Evolutionary conservation across 2,888 invertebrate genomes (phyloP).

Genomic region (Chirona hameri): DNA sequence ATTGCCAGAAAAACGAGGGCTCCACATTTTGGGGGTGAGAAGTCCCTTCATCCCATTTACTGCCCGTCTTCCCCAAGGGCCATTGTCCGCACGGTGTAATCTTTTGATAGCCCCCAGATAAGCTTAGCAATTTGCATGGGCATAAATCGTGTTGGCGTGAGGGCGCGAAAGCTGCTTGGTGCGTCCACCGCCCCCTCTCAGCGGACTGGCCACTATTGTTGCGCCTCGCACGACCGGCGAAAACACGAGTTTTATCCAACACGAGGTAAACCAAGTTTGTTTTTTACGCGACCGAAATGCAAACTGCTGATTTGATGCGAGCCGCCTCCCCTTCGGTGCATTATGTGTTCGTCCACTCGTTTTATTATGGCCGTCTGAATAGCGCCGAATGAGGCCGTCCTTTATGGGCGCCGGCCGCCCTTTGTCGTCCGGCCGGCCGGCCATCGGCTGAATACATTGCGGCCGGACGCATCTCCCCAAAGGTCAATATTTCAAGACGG

Average conservation of each 20-base stretch:
- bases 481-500: slow-evolving; percentile 28
- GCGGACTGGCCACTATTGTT: neutral
- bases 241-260: neutral
- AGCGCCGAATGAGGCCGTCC: neutral
- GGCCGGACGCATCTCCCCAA: slow-evolving; percentile 9
- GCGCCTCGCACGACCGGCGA: neutral
- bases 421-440: neutral
- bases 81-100: neutral
- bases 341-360: slow-evolving; percentile 4
- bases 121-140: neutral
- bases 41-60: neutral
- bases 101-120: slow-evolving; percentile 10
- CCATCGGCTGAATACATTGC: neutral
- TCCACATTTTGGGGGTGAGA: neutral
- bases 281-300: neutral
- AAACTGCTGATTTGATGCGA: slow-evolving; percentile 12
- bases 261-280: neutral
- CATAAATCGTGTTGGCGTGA: neutral
- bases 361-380: slow-evolving; percentile 6
- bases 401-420: neutral
- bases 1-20: neutral
- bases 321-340: neutral
- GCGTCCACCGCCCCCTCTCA: neutral
- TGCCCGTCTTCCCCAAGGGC: neutral
- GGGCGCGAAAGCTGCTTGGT: neutral